These are phyloP conservation scores for Himalopsyche japonica DNA, from an alignment of 2,888 invertebrate genomes.

Conservation along the genomic window DNA sequence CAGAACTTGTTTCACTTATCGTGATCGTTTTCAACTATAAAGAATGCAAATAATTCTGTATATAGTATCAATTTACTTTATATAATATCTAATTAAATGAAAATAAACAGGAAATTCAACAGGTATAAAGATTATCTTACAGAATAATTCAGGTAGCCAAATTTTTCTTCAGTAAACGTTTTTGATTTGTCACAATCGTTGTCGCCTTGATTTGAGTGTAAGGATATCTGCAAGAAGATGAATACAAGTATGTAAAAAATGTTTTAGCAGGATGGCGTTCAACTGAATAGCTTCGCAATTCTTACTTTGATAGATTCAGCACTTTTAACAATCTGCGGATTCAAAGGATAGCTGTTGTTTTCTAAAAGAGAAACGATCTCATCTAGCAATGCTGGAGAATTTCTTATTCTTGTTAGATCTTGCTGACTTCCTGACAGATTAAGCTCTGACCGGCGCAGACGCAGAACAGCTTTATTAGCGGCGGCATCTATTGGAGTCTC, in stretches of 20 bases:
- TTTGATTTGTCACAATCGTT: neutral
- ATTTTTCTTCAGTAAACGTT: neutral
- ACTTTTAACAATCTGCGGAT: slow-evolving; percentile 55
- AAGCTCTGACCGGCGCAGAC: slow-evolving; percentile 47
- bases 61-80: no score
- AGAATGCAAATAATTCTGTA: no score
- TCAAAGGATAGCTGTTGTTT: slow-evolving; percentile 60
- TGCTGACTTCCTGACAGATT: slow-evolving; percentile 51
- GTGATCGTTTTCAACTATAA: no score
- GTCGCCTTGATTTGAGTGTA: neutral
- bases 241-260: neutral
- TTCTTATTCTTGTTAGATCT: slow-evolving; percentile 57
- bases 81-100: no score
- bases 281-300: neutral
- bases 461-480: slow-evolving; percentile 16
- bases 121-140: neutral
- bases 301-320: slow-evolving; percentile 55
- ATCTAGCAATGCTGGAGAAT: slow-evolving; percentile 69
- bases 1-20: no score
- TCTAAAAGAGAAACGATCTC: slow-evolving; percentile 74
- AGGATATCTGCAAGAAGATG: no score
- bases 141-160: neutral
- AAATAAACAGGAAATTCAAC: neutral
- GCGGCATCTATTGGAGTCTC: slow-evolving; percentile 12
- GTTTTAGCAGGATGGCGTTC: neutral